Percentiles rank a stretch among this genome's conserved stretches.
Conservation (phyloP, 2,888 invertebrate species). For the Dryadula phaetusa region DNA sequence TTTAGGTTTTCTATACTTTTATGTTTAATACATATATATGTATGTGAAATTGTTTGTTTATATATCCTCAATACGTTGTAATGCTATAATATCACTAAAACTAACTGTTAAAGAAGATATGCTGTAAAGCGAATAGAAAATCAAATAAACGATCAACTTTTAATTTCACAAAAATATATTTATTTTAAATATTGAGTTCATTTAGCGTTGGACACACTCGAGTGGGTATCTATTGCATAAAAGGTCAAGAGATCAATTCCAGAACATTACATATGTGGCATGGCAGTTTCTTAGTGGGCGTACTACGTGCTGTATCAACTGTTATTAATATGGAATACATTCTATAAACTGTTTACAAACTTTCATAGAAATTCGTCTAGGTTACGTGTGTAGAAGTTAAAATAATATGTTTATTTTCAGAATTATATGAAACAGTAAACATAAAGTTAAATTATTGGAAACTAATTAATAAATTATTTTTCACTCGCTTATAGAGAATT, state of each 20-base stretch:
- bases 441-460: background rate
- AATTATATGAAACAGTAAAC: background rate
- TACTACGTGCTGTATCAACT: constrained; percentile 15
- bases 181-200: background rate
- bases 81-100: too few relatives aligned
- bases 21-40: background rate
- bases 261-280: constrained; percentile 16
- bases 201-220: constrained; percentile 12
- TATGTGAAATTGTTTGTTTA: background rate
- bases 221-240: constrained; percentile 24
- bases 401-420: background rate
- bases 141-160: too few relatives aligned
- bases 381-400: background rate
- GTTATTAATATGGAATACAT: background rate
- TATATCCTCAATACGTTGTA: background rate
- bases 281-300: constrained; percentile 19
- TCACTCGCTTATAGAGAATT: background rate
- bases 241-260: constrained; percentile 30
- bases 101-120: too few relatives aligned
- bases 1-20: constrained; percentile 24
- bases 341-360: background rate
- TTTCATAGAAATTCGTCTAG: background rate
- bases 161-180: background rate
- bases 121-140: background rate
- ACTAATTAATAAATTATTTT: background rate